Evolutionary conservation across 2,113 vertebrate species (phyloP).

Genomic region (Nibea albiflora): DNA sequence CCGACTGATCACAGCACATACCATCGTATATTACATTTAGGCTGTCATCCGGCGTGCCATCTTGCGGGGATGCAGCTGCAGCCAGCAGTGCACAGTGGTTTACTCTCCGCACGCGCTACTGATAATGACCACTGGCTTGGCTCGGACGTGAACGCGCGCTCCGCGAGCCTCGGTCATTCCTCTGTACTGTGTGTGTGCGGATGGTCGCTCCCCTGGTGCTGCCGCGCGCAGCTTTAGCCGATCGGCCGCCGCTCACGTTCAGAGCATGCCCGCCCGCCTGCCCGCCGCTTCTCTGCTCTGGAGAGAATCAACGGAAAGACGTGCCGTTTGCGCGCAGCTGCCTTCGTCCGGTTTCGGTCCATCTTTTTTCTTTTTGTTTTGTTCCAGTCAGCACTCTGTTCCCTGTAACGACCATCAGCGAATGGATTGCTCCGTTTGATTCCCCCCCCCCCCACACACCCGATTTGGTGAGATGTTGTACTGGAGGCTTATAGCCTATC

Average conservation of each 20-base stretch:
- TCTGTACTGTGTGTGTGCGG: conserved; percentile 64
- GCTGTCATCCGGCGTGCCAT: conserved; percentile 15
- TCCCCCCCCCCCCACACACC: conserved; percentile 19
- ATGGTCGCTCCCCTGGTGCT: conserved; percentile 78
- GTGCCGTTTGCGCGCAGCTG: conserved; percentile 49
- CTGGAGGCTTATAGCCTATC: conserved; percentile 53
- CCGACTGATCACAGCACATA: no score
- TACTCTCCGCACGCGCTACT: conserved; percentile 55
- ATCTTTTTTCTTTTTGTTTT: background rate
- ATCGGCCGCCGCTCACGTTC: conserved; percentile 46
- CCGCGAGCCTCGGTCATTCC: conserved; percentile 67
- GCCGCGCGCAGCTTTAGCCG: conserved; percentile 58
- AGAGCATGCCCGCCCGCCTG: conserved; percentile 57
- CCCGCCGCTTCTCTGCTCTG: conserved; percentile 52
- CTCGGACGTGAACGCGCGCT: conserved; percentile 78
- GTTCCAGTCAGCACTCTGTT: conserved; percentile 23
- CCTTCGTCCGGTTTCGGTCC: conserved; percentile 6
- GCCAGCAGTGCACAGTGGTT: conserved; percentile 62
- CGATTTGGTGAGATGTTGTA: conserved; percentile 69
- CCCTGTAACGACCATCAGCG: conserved; percentile 27
- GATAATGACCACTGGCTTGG: conserved; percentile 76
- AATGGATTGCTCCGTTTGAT: conserved; percentile 75
- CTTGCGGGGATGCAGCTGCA: conserved; percentile 55
- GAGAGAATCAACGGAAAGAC: conserved; percentile 48
- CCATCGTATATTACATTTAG: background rate